These are phyloP conservation scores for Lordiphosa andalusiaca DNA, from an alignment of 2,888 invertebrate species.

Conservation along the genomic window DNA sequence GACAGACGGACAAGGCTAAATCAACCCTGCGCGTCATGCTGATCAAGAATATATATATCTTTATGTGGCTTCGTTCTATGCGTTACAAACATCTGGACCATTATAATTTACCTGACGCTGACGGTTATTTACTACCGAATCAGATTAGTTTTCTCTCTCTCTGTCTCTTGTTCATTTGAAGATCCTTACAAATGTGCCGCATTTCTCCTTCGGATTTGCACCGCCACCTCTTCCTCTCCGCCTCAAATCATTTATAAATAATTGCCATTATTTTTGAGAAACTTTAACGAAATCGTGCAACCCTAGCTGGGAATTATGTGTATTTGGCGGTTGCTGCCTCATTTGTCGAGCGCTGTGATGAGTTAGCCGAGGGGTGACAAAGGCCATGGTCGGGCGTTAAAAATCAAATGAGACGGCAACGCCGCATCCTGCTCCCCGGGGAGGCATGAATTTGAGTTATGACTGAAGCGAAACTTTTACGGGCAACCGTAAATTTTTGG, in stretches of 20 bases:
- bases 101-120: too few species aligned
- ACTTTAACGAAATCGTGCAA: conserved; percentile 25
- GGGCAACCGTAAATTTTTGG: conserved; percentile 65
- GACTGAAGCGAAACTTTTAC: conserved; percentile 64
- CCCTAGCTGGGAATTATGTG: conserved; percentile 60
- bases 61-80: too few species aligned
- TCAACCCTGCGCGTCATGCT: too few species aligned
- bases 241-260: background rate
- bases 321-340: conserved; percentile 66
- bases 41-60: too few species aligned
- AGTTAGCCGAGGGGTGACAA: conserved; percentile 17
- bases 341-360: conserved; percentile 54
- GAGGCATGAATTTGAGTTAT: conserved; percentile 74
- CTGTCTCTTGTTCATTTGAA: too few species aligned
- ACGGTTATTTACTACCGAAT: too few species aligned
- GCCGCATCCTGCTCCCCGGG: conserved; percentile 46
- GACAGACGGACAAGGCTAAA: too few species aligned
- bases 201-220: too few species aligned
- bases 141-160: too few species aligned
- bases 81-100: too few species aligned
- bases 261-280: conserved; percentile 14
- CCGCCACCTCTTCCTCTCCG: background rate
- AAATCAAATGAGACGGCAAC: conserved; percentile 66
- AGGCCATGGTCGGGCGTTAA: conserved; percentile 20
- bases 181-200: too few species aligned